These are phyloP conservation scores for Prosapia bicincta DNA, from an alignment of 2,888 invertebrate species.

Conservation along the genomic window DNA sequence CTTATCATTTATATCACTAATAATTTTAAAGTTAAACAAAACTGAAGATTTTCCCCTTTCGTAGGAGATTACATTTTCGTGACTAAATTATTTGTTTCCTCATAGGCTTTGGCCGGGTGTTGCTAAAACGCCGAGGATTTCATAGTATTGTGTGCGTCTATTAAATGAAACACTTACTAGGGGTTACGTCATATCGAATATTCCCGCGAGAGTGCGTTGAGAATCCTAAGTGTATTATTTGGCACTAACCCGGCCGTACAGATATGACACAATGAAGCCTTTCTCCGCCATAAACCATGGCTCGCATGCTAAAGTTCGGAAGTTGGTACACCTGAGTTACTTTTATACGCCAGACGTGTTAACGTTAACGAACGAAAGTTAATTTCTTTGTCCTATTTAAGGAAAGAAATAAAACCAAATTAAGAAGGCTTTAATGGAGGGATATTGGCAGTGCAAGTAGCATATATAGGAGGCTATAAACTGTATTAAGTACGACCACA, in stretches of 20 bases:
- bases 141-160: not conserved
- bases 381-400: too few species aligned
- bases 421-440: too few species aligned
- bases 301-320: not conserved
- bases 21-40: too few species aligned
- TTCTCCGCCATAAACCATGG: not conserved
- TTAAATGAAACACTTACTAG: not conserved
- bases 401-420: too few species aligned
- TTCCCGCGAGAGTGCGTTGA: not conserved
- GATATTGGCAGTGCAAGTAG: too few species aligned
- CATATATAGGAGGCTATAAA: too few species aligned
- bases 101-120: not conserved
- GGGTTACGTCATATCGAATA: not conserved
- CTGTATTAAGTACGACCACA: too few species aligned
- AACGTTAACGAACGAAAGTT: too few species aligned
- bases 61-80: too few species aligned
- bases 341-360: not conserved
- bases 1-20: too few species aligned
- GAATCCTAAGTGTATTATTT: not conserved
- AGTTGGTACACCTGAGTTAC: not conserved
- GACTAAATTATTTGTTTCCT: too few species aligned
- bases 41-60: too few species aligned
- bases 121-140: not conserved
- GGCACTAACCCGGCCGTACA: not conserved
- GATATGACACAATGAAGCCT: not conserved